phyloP scores from a whole-genome alignment of 2,797 vertebrate genomes.

The Mionectes olivaceus region DNA sequence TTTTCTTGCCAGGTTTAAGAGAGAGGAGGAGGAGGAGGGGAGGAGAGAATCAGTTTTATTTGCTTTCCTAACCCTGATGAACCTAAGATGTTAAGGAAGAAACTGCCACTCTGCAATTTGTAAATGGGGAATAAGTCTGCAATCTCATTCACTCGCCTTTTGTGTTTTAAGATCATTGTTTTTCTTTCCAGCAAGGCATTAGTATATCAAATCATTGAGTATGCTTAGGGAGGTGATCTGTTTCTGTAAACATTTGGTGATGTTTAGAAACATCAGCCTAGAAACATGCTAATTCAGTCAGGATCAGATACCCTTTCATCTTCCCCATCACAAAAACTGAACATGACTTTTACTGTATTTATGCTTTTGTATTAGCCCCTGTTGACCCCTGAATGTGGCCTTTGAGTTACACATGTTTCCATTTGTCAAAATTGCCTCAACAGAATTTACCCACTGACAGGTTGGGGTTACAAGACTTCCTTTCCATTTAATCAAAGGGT shows the following conservation, averaged over 20 bases:
- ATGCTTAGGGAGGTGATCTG: not conserved
- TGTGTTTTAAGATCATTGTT: not conserved
- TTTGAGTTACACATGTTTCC: not conserved
- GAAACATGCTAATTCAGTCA: not conserved
- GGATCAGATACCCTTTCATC: not conserved
- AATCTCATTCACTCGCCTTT: not conserved
- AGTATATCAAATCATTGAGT: not conserved
- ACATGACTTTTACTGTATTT: not conserved
- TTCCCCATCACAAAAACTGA: not conserved
- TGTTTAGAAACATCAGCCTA: not conserved
- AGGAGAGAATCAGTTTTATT: not conserved
- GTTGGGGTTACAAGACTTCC: not conserved
- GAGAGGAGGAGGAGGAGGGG: not conserved
- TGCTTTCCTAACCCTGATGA: not conserved
- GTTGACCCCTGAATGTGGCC: accelerated
- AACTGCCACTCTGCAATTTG: not conserved
- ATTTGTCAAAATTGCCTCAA: not conserved
- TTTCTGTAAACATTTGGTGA: not conserved
- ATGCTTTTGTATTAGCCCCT: not conserved
- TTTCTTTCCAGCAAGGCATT: not conserved
- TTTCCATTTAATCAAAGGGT: not conserved
- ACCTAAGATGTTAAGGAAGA: not conserved
- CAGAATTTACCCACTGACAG: not conserved
- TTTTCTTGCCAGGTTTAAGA: not conserved
- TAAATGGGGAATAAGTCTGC: not conserved